These are phyloP conservation scores for Drosophila rubida DNA, from an alignment of 2,888 invertebrate species.

Conservation along the genomic window DNA sequence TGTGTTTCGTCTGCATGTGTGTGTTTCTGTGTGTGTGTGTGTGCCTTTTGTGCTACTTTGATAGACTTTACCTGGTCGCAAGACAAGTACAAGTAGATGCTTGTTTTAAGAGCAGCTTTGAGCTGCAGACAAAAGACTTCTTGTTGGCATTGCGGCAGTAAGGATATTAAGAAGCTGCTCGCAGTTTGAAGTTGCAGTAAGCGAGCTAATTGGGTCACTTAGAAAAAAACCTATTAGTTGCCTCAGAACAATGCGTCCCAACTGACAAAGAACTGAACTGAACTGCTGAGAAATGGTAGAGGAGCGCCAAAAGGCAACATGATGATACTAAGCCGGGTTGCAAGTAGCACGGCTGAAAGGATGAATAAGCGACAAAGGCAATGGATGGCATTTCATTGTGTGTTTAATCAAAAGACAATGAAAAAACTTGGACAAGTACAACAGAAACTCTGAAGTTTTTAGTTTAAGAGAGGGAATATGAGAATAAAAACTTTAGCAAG, in stretches of 20 bases:
- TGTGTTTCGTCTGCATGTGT: constrained; percentile 23
- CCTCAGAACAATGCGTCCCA: constrained; percentile 29
- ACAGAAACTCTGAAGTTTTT: not conserved
- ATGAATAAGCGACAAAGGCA: constrained; percentile 26
- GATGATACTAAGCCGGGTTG: constrained; percentile 27
- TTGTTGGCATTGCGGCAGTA: constrained; percentile 42
- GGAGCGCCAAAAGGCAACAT: constrained; percentile 19
- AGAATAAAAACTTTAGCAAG: not conserved
- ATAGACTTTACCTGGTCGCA: constrained; percentile 32
- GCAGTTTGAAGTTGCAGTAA: constrained; percentile 40
- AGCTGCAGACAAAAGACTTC: constrained; percentile 51
- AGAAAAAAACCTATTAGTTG: constrained; percentile 61
- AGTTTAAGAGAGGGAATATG: not conserved
- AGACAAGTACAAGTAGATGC: constrained; percentile 19
- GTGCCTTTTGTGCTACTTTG: constrained; percentile 47
- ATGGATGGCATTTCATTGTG: constrained; percentile 2
- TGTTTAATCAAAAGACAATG: constrained; percentile 13
- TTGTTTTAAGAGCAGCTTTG: constrained; percentile 38
- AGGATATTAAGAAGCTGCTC: constrained; percentile 38
- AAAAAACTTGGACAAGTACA: constrained; percentile 1
- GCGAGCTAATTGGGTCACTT: constrained; percentile 69
- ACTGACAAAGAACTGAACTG: constrained; percentile 22
- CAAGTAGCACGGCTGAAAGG: constrained; percentile 9
- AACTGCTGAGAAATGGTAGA: constrained; percentile 9
- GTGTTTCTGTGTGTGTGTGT: constrained; percentile 19